These are phyloP conservation scores for Microctenopoma stevenorrisi DNA, from an alignment of 2,797 vertebrate species.

Conservation along the genomic window DNA sequence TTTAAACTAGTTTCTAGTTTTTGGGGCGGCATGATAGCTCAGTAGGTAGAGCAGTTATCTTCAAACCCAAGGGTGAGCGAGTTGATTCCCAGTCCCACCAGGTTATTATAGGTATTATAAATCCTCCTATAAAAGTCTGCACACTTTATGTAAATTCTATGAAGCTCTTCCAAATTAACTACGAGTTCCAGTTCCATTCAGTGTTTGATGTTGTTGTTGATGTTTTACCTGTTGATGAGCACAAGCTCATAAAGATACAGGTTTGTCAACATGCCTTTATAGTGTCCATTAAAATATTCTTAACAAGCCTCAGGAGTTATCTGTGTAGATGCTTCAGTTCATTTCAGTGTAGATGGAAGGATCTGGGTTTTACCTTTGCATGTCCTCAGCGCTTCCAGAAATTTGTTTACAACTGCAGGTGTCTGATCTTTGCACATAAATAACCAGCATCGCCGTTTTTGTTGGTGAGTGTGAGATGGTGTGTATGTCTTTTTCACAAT, in stretches of 20 bases:
- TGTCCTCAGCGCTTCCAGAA: constrained; percentile 25
- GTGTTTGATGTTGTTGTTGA: neutral
- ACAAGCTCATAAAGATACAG: constrained; percentile 1
- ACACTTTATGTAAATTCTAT: neutral
- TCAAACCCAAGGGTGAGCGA: too few relatives aligned
- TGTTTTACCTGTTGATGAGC: neutral
- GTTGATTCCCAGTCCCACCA: too few relatives aligned
- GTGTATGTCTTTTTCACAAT: constrained; percentile 65
- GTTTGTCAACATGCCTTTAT: constrained; percentile 7
- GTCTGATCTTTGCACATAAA: constrained; percentile 40
- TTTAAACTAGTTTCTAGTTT: too few relatives aligned
- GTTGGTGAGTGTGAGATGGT: constrained; percentile 47
- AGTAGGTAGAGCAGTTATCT: too few relatives aligned
- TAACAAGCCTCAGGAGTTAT: neutral
- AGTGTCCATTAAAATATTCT: neutral
- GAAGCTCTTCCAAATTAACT: neutral
- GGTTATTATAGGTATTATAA: too few relatives aligned
- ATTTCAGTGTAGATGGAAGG: neutral
- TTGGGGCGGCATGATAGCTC: too few relatives aligned
- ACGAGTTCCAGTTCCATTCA: neutral
- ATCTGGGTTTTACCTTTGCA: neutral
- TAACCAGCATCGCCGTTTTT: constrained; percentile 27
- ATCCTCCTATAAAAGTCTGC: neutral
- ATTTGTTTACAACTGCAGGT: constrained; percentile 46
- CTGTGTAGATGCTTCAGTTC: neutral